Percentiles rank a stretch among this genome's conserved stretches.
phyloP scores from a whole-genome alignment of 1,140 invertebrate species.

The Sitobion miscanthi region DNA sequence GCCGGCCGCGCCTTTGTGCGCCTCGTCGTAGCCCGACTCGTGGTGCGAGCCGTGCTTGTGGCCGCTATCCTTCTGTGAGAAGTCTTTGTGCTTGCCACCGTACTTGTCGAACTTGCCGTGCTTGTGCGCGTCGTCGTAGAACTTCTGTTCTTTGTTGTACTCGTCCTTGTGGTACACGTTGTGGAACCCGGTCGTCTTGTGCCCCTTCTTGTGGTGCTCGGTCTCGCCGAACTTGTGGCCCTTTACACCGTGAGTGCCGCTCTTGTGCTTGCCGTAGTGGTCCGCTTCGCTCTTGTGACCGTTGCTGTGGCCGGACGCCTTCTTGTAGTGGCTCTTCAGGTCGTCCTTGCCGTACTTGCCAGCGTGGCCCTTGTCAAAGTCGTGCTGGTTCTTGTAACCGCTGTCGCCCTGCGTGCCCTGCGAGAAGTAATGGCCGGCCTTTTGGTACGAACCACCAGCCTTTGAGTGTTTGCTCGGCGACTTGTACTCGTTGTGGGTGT shows the following conservation, averaged over 20 bases:
- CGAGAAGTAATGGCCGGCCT: conserved; percentile 64
- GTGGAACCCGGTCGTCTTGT: conserved; percentile 74
- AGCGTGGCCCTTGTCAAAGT: conserved; percentile 61
- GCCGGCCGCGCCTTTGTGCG: conserved; percentile 63
- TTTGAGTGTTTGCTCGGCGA: conserved; percentile 58
- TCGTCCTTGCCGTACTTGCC: conserved; percentile 60
- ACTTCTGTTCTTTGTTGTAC: conserved; percentile 76
- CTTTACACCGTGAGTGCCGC: conserved; percentile 62
- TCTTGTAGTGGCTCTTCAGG: conserved; percentile 58
- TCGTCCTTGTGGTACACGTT: conserved; percentile 77
- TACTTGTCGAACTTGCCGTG: conserved; percentile 70
- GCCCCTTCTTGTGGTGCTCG: conserved; percentile 69
- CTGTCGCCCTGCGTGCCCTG: conserved; percentile 67
- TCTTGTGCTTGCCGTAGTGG: conserved; percentile 63
- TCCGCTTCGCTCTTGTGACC: conserved; percentile 58
- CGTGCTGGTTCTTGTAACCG: conserved; percentile 66
- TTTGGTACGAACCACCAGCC: conserved; percentile 64
- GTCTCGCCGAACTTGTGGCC: conserved; percentile 58
- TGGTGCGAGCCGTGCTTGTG: conserved; percentile 65
- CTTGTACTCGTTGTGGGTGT: conserved; percentile 52
- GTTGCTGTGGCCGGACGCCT: conserved; percentile 58
- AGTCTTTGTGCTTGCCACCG: conserved; percentile 64
- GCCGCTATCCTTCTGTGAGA: conserved; percentile 64
- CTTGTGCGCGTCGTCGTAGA: conserved; percentile 74
- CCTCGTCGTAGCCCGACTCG: conserved; percentile 65